A percentile compares a stretch with the other conserved stretches of the same genome.
phyloP scores from a whole-genome alignment of 2,888 invertebrate species.

The Nebria brevicollis region DNA sequence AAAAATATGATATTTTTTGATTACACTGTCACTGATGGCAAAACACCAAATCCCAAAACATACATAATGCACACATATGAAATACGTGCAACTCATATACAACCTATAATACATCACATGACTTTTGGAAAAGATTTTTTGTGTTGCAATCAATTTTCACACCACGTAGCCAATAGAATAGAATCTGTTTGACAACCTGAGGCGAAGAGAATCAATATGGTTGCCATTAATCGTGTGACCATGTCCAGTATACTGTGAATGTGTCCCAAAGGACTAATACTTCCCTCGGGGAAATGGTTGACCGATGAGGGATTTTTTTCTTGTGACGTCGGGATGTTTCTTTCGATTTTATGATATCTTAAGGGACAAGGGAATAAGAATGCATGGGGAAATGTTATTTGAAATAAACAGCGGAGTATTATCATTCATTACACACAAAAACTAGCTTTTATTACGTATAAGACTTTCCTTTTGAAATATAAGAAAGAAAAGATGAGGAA shows the following conservation, averaged over 20 bases:
- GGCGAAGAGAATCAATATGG: conserved; percentile 45
- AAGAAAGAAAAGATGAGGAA: too few relatives aligned
- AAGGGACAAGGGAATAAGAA: conserved; percentile 11
- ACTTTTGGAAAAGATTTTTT: conserved; percentile 27
- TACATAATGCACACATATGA: conserved; percentile 42
- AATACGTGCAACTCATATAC: conserved; percentile 30
- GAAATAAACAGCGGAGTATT: conserved; percentile 26
- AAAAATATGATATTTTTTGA: conserved; percentile 35
- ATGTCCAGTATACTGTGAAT: conserved; percentile 41
- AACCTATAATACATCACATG: conserved; percentile 7
- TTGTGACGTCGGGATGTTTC: conserved; percentile 42
- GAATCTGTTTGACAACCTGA: conserved; percentile 47
- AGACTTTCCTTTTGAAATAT: too few relatives aligned
- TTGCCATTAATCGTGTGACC: conserved; percentile 41
- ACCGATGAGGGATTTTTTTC: conserved; percentile 44
- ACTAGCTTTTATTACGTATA: too few relatives aligned
- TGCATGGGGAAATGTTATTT: conserved; percentile 3
- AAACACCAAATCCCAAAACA: conserved; percentile 13
- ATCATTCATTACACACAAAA: conserved; percentile 4
- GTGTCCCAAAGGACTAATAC: conserved; percentile 44
- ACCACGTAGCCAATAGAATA: conserved; percentile 42
- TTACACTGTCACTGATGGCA: conserved; percentile 22
- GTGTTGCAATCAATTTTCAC: conserved; percentile 44
- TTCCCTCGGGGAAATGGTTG: conserved; percentile 33
- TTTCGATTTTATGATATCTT: conserved; percentile 40